Evolutionary conservation across 1,140 invertebrate species (phyloP), one percentile per base, ranked within the genome.

Genomic region (Papilio polyxenes): DNA sequence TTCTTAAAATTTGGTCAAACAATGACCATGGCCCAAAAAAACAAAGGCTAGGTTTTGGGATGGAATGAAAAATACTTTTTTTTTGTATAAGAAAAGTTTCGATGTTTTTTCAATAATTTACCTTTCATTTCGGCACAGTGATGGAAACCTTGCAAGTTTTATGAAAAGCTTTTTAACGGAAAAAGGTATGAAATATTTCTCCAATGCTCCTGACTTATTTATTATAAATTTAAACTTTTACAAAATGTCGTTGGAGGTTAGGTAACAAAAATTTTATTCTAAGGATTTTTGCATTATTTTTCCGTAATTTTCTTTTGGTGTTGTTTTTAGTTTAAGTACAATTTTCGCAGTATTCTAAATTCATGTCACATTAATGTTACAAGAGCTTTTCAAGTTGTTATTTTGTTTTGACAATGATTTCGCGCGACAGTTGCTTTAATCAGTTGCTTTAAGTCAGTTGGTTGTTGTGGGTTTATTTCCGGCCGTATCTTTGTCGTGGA

Each of bases 401-500:
- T 65, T 37, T 65, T 65, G n/a, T 23, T 23, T 23, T 62, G 59
- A 62, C 59, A 31, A 65, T 31, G 11, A 65, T 65, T 11, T 65
- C 23, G 62, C 11, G 62, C 3, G 62, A 65, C 62, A 37, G 7
- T 65, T 31, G 62, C 23, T 31, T 6, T 31, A 65, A 65, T n/a
- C 23, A 9, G 23, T 20, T 65, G 62, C 23, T 31, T 6, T 31
- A 65, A 65, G 56, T n/a, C 23, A 9, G 23, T 20, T 65, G 62
- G 23, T 31, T 65, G 62, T 65, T 31, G 62, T 65, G 20, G 20
- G 62, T 65, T 65, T 65, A 65, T 65, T 65, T 65, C 62, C 62
- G 62, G 23, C 23, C n/a, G 13, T 65, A 9, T 65, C 62, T 65
- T 65, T 65, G 62, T 65, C 62, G 62, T 23, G 11, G 20, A 9